Evolutionary conservation across 1,140 invertebrate species (phyloP), one percentile per base, ranked within the genome.

Genomic region (Oscheius sp.): DNA sequence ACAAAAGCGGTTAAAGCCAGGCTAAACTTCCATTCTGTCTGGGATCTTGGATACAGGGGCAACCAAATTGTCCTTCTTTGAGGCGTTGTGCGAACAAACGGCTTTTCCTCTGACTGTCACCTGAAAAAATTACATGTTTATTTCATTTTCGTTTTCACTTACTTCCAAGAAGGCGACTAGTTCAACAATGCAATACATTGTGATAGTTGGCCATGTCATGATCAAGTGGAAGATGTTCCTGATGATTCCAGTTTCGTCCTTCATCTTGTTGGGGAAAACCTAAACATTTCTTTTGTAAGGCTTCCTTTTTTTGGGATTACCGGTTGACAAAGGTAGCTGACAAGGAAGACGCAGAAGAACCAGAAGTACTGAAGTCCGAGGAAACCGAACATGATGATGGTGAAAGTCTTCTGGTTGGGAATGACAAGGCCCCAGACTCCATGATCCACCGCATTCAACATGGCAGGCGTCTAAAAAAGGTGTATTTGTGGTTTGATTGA

Each of bases 51-150:
- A 38, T n/a, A 74, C 55, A 10, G 72, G 72, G 15, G 72, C 72
- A 32, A 77, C 68, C 2, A 79, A 52, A 62, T 79, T 79, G 42
- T 79, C 78, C 59, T 79, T 79, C 76, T 79, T 79, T 29, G 76
- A 78, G 0, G 78, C 75, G 20, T 59, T 68, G 65, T 79, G 78
- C 35, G 71, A 79, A 65, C 78, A 79, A 23, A 80, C 78, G 4
- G 68, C 49, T 67, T 79, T 79, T 45, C 79, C 78, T 18, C 79
- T 63, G 36, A 79, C 58, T 28, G 75, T 77, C 7, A 73, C 71
- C 68, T 70, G 31, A 0, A 70, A 55, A n/a, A n/a, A n/a, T n/a
- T n/a, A n/a, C n/a, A 67, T 10, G 29, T 20, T 20, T 4, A 23
- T 1, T 0, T 13, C 26, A 15, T 67, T 35, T 34, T 49, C 28